Percentiles rank a stretch among this genome's conserved stretches.
Evolutionary conservation across 2,888 invertebrate species (phyloP).

Genomic region (Myopa tessellatipennis): DNA sequence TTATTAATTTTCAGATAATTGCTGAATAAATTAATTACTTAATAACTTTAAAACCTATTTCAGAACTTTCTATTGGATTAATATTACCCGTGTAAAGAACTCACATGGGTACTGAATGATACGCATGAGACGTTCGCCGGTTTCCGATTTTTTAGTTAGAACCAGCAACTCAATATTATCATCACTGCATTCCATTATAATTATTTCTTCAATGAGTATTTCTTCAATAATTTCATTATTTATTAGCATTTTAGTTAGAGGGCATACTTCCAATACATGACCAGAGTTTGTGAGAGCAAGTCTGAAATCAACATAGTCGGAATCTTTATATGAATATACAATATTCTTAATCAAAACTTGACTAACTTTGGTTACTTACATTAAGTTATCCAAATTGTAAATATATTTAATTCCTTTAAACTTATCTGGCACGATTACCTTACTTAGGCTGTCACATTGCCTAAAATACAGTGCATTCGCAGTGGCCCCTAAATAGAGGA

Average conservation of each 20-base stretch:
- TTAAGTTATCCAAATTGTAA: conserved; percentile 59
- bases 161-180: conserved; percentile 62
- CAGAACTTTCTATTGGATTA: not conserved
- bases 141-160: conserved; percentile 55
- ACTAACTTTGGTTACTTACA: conserved; percentile 52
- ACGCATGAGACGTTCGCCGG: conserved; percentile 56
- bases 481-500: conserved; percentile 50
- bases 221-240: conserved; percentile 38
- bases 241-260: conserved; percentile 57
- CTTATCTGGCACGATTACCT: conserved; percentile 53
- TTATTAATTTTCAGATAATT: too few relatives aligned
- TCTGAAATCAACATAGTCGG: conserved; percentile 47
- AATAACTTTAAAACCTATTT: too few relatives aligned
- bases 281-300: conserved; percentile 62
- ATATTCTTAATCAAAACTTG: not conserved
- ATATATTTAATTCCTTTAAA: conserved; percentile 60
- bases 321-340: not conserved
- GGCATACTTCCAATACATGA: conserved; percentile 63
- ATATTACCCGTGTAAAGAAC: conserved; percentile 20
- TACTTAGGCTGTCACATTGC: conserved; percentile 48
- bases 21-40: too few relatives aligned
- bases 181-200: conserved; percentile 62
- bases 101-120: conserved; percentile 66
- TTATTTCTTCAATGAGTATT: conserved; percentile 61
- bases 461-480: conserved; percentile 52